phyloP scores from a whole-genome alignment of 37 sponge, comb jelly and placozoan species.

The Axinella damicornis region DNA sequence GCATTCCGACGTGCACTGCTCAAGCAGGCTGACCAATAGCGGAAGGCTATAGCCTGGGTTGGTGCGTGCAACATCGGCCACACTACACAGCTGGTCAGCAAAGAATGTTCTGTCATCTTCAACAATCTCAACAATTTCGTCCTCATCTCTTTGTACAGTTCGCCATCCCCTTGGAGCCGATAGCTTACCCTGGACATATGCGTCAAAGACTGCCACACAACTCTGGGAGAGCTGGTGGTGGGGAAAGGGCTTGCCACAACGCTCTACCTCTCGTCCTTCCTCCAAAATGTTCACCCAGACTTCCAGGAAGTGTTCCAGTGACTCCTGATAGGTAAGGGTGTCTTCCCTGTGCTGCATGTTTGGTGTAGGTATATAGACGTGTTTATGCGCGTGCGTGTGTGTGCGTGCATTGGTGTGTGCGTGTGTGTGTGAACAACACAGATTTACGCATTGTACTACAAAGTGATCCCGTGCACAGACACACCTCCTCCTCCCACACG shows the following conservation, averaged over 20 bases:
- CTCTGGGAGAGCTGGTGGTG: slow-evolving; percentile 13
- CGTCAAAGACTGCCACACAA: slow-evolving; percentile 25
- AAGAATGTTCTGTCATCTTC: slow-evolving; percentile 67
- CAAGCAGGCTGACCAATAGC: slow-evolving; percentile 35
- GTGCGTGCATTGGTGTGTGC: background rate
- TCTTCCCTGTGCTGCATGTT: slow-evolving; percentile 22
- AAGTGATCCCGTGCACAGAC: background rate
- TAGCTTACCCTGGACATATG: slow-evolving; percentile 77
- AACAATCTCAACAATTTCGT: slow-evolving; percentile 41
- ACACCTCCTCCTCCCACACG: slow-evolving; percentile 11
- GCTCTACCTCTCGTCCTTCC: background rate
- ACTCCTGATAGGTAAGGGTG: slow-evolving; percentile 36
- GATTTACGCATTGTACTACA: too few species aligned
- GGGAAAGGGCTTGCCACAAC: background rate
- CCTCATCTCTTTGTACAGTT: background rate
- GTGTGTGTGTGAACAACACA: background rate
- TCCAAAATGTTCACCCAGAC: slow-evolving; percentile 51
- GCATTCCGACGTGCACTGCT: slow-evolving; percentile 32
- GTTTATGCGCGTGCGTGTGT: slow-evolving; percentile 6
- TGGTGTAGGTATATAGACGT: background rate
- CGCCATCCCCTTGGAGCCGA: slow-evolving; percentile 71
- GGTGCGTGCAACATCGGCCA: slow-evolving; percentile 50
- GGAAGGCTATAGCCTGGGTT: slow-evolving; percentile 50
- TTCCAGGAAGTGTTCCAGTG: slow-evolving; percentile 62
- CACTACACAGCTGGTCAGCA: slow-evolving; percentile 65